Base-by-base conservation (phyloP, 2,888 invertebrate species). In the Sphaeridia pumilis region DNA sequence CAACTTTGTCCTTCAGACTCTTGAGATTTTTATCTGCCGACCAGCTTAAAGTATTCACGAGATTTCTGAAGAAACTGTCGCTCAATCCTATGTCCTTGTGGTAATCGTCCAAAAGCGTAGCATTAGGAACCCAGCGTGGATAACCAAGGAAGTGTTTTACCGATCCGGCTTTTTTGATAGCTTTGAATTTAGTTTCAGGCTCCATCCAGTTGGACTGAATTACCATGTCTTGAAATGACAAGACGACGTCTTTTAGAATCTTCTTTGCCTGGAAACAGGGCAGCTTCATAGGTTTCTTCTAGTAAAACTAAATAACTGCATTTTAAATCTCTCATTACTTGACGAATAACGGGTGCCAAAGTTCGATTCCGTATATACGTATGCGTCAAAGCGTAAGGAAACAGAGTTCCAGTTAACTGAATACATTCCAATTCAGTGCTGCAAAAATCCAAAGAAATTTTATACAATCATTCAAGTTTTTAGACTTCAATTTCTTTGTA, bases 161-260 rank as follows among this genome's bases (percentile, higher is more conserved):
- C 17, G 80, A 80, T 58, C 75, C 71, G 44, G 80, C 76, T 69
- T 86, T 86, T 66, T 73, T 72, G 49, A 75, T 76, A 0, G 87
- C 86, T 60, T 78, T 77, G 41, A 72, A 70, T 56, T 82, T 77
- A 1, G 88, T 88, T 51, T 71, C 72, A 5, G 72, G 71, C 69
- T 87, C 87, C 87, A 88, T 87, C 88, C 88, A 88, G 50, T 82
- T 78, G 56, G 84, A 72, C 49, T 77, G 74, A 10, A 74, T 69
- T 1, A 87, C 78, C 56, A 82, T 78, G 14, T 76, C 76, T 54
- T 82, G 79, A 71, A 87, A 87, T 1, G 87, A 82, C 7, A 74
- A 71, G 46, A 82, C 76, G 12, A 87, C 80, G 69, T 85, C 81
- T 55, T 78, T 75, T 49, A 87, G 76, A 84, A 88, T 87, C 67